phyloP scores from a whole-genome alignment of 2,113 vertebrate species.

The Prunella himalayana region DNA sequence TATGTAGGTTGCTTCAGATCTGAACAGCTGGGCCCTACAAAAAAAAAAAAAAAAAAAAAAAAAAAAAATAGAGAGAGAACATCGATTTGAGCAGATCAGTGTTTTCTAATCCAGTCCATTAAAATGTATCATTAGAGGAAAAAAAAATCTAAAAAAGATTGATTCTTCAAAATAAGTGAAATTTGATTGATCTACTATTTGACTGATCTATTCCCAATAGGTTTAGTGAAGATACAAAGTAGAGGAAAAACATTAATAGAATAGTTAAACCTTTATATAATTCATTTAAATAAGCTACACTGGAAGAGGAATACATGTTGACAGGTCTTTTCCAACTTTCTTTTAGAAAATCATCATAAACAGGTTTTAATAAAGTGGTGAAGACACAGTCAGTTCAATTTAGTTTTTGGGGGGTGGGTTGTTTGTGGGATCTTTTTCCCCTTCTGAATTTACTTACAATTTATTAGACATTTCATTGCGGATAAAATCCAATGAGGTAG shows the following conservation, averaged over 20 bases:
- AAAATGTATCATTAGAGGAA: not conserved
- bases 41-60: not conserved
- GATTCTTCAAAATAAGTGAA: not conserved
- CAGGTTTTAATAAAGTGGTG: not conserved
- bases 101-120: not conserved
- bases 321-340: not conserved
- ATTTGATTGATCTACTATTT: not conserved
- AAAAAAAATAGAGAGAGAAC: not conserved
- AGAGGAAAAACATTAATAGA: not conserved
- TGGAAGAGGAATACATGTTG: not conserved
- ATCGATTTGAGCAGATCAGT: not conserved
- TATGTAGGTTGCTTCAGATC: slow-evolving; percentile 81
- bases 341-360: not conserved
- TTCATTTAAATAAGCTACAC: not conserved
- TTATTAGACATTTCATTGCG: slow-evolving; percentile 87
- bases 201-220: not conserved
- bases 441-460: slow-evolving; percentile 77
- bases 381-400: not conserved
- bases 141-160: not conserved
- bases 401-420: not conserved
- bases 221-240: not conserved
- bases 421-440: not conserved
- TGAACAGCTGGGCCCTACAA: slow-evolving; percentile 80
- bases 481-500: slow-evolving; percentile 89
- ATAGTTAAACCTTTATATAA: not conserved